phyloP scores from a whole-genome alignment of 2,888 invertebrate species.

The Noctua pronuba region DNA sequence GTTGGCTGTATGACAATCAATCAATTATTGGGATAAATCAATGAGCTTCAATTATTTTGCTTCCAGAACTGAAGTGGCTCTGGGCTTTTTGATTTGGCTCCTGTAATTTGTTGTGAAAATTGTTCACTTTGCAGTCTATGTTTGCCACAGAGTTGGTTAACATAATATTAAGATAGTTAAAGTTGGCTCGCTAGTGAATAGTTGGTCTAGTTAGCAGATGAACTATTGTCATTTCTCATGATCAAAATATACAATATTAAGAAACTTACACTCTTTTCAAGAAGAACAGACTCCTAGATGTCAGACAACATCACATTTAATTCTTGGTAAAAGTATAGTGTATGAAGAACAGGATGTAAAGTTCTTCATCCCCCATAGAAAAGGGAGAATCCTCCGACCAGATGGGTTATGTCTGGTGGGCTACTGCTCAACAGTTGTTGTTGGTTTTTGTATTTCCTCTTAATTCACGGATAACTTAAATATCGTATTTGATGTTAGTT shows the following conservation, averaged over 20 bases:
- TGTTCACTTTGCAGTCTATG: too few relatives aligned
- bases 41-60: conserved; percentile 40
- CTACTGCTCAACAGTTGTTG: too few relatives aligned
- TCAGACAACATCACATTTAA: not conserved
- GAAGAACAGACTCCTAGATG: not conserved
- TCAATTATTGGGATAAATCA: conserved; percentile 46
- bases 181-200: not conserved
- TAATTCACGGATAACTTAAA: too few relatives aligned
- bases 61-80: not conserved
- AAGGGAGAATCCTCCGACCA: too few relatives aligned
- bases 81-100: not conserved
- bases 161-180: not conserved
- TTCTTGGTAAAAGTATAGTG: not conserved
- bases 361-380: too few relatives aligned
- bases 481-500: too few relatives aligned
- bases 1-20: conserved; percentile 41
- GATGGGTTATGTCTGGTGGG: too few relatives aligned
- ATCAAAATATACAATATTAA: not conserved
- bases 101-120: not conserved
- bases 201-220: not conserved
- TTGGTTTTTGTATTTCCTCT: too few relatives aligned
- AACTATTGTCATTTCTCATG: not conserved
- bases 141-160: not conserved
- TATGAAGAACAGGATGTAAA: too few relatives aligned
- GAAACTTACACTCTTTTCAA: not conserved